Evolutionary conservation across 2,797 vertebrate species (phyloP).

Genomic region (Darevskia nairensis): DNA sequence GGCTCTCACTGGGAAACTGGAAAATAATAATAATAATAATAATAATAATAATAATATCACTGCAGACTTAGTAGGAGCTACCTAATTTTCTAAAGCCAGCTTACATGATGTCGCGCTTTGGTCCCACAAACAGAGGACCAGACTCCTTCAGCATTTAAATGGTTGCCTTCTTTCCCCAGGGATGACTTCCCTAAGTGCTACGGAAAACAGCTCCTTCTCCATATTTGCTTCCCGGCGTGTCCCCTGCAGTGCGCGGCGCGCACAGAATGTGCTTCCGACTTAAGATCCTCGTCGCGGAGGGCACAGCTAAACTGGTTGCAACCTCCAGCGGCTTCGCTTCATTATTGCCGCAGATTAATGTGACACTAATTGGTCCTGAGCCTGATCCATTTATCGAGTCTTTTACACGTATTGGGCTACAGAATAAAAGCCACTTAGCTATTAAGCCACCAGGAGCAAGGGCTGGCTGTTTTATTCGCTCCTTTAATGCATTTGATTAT

Average conservation of each 20-base stretch:
- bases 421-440: slow-evolving; percentile 66
- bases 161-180: slow-evolving; percentile 14
- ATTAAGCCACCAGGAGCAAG: slow-evolving; percentile 34
- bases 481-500: slow-evolving; percentile 50
- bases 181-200: background rate
- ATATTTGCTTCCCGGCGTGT: background rate
- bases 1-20: slow-evolving; percentile 21
- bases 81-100: slow-evolving; percentile 59
- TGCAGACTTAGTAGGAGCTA: slow-evolving; percentile 63
- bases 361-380: slow-evolving; percentile 77
- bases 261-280: slow-evolving; percentile 25
- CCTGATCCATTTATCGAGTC: slow-evolving; percentile 73
- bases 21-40: slow-evolving; percentile 32
- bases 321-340: slow-evolving; percentile 63
- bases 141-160: slow-evolving; percentile 57
- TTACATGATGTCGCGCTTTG: slow-evolving; percentile 71
- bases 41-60: slow-evolving; percentile 45
- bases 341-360: slow-evolving; percentile 70
- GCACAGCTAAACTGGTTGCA: slow-evolving; percentile 61
- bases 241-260: background rate
- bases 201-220: slow-evolving; percentile 15
- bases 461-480: background rate
- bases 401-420: slow-evolving; percentile 55
- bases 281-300: slow-evolving; percentile 34
- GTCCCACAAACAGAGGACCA: slow-evolving; percentile 40